Percentiles rank a stretch among this genome's conserved stretches.
Evolutionary conservation across 64 coral and sea anemone species (phyloP).

Genomic region (Actinia tenebrosa): DNA sequence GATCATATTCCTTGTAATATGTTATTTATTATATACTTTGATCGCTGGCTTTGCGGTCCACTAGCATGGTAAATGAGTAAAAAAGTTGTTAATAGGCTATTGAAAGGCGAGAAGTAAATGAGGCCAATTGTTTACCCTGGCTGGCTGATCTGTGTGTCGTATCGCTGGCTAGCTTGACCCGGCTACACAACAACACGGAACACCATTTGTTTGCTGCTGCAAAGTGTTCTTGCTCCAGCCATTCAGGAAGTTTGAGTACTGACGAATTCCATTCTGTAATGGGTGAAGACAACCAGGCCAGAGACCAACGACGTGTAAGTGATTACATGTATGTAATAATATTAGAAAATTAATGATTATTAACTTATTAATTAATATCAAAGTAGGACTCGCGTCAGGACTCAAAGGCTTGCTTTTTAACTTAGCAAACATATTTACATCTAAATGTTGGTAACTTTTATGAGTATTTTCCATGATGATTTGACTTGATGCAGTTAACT

Average conservation of each 20-base stretch:
- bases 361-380: too few relatives aligned
- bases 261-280: neutral
- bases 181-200: neutral
- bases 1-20: too few relatives aligned
- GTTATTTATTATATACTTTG: too few relatives aligned
- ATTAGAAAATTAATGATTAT: too few relatives aligned
- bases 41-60: too few relatives aligned
- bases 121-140: neutral
- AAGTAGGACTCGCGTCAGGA: too few relatives aligned
- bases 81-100: neutral
- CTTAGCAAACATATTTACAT: too few relatives aligned
- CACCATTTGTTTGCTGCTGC: neutral
- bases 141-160: neutral
- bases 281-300: neutral
- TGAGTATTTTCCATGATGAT: neutral
- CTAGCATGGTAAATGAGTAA: neutral
- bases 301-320: neutral
- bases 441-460: neutral
- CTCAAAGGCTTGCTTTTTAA: too few relatives aligned
- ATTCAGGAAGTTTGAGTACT: neutral
- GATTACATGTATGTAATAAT: too few relatives aligned
- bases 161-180: neutral
- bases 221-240: neutral
- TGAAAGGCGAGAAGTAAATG: neutral
- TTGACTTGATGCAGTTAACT: neutral